A percentile compares a stretch with the other conserved stretches of the same genome.
phyloP scores from a whole-genome alignment of 2,888 invertebrate species.

The Drosophila mettleri region DNA sequence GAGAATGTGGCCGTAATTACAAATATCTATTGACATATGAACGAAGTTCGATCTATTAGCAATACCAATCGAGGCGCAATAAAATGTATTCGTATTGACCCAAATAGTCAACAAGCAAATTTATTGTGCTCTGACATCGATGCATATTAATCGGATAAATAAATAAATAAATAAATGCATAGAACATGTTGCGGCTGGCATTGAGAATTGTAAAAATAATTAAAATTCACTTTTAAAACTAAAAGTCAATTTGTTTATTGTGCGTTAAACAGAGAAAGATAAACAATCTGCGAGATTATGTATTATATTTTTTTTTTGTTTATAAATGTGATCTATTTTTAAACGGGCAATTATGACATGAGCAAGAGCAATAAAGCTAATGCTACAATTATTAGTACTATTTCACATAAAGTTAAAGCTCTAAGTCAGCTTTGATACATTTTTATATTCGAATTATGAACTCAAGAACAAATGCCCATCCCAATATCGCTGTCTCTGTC shows the following conservation, averaged over 20 bases:
- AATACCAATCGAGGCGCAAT: slow-evolving; percentile 26
- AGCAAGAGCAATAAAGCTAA: background rate
- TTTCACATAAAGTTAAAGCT: background rate
- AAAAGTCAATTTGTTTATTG: background rate
- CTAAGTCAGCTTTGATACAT: slow-evolving; percentile 12
- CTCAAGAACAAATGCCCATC: slow-evolving; percentile 17
- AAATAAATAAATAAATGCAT: slow-evolving; percentile 39
- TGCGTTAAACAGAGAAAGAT: background rate
- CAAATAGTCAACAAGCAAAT: slow-evolving; percentile 50
- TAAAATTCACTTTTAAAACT: slow-evolving; percentile 13
- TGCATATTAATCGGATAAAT: slow-evolving; percentile 44
- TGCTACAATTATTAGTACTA: too few species aligned
- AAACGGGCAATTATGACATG: background rate
- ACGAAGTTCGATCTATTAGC: background rate
- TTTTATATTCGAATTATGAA: slow-evolving; percentile 13
- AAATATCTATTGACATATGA: slow-evolving; percentile 14
- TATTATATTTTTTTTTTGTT: too few species aligned
- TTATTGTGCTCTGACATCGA: slow-evolving; percentile 34
- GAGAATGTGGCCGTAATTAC: slow-evolving; percentile 4
- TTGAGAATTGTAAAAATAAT: slow-evolving; percentile 26
- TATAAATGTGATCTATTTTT: background rate
- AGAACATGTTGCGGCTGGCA: slow-evolving; percentile 37
- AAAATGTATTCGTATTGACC: slow-evolving; percentile 52
- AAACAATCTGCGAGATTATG: background rate
- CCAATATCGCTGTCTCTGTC: background rate